phyloP scores from a whole-genome alignment of 2,888 invertebrate species.

The Tuberolachnus salignus region DNA sequence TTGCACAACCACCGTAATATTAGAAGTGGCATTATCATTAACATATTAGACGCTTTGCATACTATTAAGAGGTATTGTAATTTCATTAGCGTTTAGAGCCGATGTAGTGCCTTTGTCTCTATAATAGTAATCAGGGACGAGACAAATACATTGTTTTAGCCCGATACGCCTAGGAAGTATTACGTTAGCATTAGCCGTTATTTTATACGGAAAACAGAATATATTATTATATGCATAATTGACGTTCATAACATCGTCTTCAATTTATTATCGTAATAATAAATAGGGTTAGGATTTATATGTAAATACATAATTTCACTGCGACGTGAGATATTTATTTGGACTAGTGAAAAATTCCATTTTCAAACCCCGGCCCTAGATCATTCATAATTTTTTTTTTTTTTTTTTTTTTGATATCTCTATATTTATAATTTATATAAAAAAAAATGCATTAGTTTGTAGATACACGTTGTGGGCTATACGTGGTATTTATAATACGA shows the following conservation, averaged over 20 bases:
- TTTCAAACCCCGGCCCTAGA: too few relatives aligned
- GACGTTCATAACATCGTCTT: background rate
- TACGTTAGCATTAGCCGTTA: background rate
- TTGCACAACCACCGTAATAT: background rate
- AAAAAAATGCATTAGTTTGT: too few relatives aligned
- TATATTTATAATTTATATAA: too few relatives aligned
- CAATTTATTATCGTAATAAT: background rate
- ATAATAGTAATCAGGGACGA: slow-evolving; percentile 15
- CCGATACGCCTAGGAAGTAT: slow-evolving; percentile 1
- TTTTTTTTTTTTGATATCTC: too few relatives aligned
- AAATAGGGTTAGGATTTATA: too few relatives aligned
- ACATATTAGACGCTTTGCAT: slow-evolving; percentile 41
- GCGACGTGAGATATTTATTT: too few relatives aligned
- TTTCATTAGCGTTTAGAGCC: slow-evolving; percentile 22
- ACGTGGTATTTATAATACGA: too few relatives aligned
- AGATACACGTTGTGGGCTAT: too few relatives aligned
- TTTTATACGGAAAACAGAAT: background rate
- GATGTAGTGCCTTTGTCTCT: slow-evolving; percentile 35
- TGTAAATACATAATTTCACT: too few relatives aligned
- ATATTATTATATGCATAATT: background rate
- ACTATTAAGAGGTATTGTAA: slow-evolving; percentile 44
- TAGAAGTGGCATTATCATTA: slow-evolving; percentile 22
- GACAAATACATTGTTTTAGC: slow-evolving; percentile 15
- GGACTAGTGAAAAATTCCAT: too few relatives aligned
- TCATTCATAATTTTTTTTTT: too few relatives aligned